Evolutionary conservation across 2,113 vertebrate genomes (phyloP), one percentile per base, ranked within the genome.

Genomic region (Narcine bancroftii): DNA sequence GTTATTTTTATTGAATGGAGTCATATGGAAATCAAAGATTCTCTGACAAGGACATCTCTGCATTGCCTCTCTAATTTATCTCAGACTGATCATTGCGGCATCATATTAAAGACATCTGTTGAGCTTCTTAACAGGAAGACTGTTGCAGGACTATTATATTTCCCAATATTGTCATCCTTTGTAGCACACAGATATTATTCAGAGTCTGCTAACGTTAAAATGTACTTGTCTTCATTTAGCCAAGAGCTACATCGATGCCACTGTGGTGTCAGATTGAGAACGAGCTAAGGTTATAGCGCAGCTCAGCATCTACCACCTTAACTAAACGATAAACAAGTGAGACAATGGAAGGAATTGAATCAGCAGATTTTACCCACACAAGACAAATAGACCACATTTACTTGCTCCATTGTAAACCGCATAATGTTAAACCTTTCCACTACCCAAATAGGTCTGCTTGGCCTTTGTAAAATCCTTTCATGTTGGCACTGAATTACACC

Each of bases 331-430:
- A 53, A 83, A 87, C 53, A 60, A 60, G 29, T 87, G 81, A 36
- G 81, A 19, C 21, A 36, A 87, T 87, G 81, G 81, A 87, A 87
- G 81, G 81, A 87, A 87, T 36, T 56, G 56, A 36, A 33, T 87
- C 5, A 63, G 56, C 81, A 0, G 15, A 6, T 36, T n/a, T 60
- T 60, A n/a, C 81, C 53, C 56, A 36, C 53, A 53, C n/a, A 39
- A 33, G 81, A 19, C 13, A 17, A 15, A 33, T 17, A n/a, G 19
- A 29, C 4, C 2, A 60, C 56, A n/a, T 5, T 36, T 33, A 87
- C 81, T 17, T 36, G 53, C 4, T 21, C 13, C 53, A n/a, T 19
- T 9, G 81, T 13, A 87, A 87, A 60, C 81, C n/a, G 13, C 81
- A 87, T 15, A 17, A 63, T 53, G 60, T 87, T 36, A 60, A 87